These are phyloP conservation scores for Prosapia bicincta DNA, from an alignment of 2,888 invertebrate species.

Conservation along the genomic window DNA sequence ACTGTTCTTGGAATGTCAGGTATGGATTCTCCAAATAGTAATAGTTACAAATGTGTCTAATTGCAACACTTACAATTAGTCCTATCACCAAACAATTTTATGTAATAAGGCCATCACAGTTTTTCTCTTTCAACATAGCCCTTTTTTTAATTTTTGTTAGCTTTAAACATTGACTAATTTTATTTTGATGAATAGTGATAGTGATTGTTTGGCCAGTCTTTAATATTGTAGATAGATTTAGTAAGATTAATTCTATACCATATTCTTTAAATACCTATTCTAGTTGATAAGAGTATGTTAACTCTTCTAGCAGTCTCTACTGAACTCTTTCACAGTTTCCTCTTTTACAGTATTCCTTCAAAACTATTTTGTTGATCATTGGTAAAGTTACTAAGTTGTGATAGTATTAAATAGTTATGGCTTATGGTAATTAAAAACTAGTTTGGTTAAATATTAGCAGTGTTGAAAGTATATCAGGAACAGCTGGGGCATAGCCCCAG, in stretches of 20 bases:
- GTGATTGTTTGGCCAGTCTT: conserved; percentile 9
- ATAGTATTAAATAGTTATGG: too few relatives aligned
- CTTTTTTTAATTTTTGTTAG: not conserved
- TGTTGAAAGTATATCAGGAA: too few relatives aligned
- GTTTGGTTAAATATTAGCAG: too few relatives aligned
- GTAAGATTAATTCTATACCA: not conserved
- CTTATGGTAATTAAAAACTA: too few relatives aligned
- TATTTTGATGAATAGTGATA: conserved; percentile 6
- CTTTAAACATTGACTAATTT: conserved; percentile 9
- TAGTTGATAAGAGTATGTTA: conserved; percentile 4
- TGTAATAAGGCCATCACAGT: conserved; percentile 3
- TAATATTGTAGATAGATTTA: not conserved
- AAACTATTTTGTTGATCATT: too few relatives aligned
- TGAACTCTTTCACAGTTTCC: conserved; percentile 14
- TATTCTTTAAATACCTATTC: conserved; percentile 12
- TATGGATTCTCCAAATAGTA: conserved; percentile 25
- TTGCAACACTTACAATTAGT: conserved; percentile 20
- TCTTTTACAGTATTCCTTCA: too few relatives aligned
- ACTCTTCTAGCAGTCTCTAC: conserved; percentile 11
- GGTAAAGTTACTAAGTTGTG: too few relatives aligned
- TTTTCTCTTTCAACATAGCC: conserved; percentile 7
- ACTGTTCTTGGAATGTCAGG: conserved; percentile 23
- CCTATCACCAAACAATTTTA: conserved; percentile 16
- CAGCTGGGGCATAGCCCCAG: too few relatives aligned
- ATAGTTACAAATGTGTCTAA: conserved; percentile 28